Evolutionary conservation across 2,888 invertebrate species (phyloP).

Genomic region (Drosophila phalerata): DNA sequence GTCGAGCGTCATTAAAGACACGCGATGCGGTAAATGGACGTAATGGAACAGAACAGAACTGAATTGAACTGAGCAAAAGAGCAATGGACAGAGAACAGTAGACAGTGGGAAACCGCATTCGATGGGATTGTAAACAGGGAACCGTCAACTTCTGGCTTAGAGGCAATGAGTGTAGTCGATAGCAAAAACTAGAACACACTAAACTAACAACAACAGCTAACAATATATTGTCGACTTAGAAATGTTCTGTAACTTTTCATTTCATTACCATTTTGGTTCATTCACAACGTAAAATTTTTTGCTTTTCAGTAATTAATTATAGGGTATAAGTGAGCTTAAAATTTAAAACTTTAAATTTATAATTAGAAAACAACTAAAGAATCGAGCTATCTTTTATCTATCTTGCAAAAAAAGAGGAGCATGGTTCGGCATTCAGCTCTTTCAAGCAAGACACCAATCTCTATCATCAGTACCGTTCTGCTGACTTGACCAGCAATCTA

Average conservation of each 20-base stretch:
- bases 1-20: slow-evolving; percentile 66
- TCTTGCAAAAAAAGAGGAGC: too few species aligned
- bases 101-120: slow-evolving; percentile 15
- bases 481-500: too few species aligned
- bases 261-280: neutral
- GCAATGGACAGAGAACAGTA: neutral
- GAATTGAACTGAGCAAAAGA: slow-evolving; percentile 4
- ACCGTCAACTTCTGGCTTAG: neutral
- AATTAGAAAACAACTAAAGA: too few species aligned
- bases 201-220: neutral
- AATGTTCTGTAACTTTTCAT: neutral
- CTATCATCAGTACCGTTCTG: too few species aligned
- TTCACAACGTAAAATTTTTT: too few species aligned
- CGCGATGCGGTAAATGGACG: slow-evolving; percentile 52
- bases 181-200: neutral
- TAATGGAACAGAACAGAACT: slow-evolving; percentile 26
- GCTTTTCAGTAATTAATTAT: too few species aligned
- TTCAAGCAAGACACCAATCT: too few species aligned
- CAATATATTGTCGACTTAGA: neutral
- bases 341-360: too few species aligned
- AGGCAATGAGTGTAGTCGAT: neutral
- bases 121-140: slow-evolving; percentile 3
- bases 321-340: too few species aligned
- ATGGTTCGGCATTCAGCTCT: too few species aligned
- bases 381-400: too few species aligned